Percentiles rank a stretch among this genome's conserved stretches.
These are phyloP conservation scores for Macrobrachium rosenbergii DNA, from an alignment of 1,140 invertebrate species.

Conservation along the genomic window DNA sequence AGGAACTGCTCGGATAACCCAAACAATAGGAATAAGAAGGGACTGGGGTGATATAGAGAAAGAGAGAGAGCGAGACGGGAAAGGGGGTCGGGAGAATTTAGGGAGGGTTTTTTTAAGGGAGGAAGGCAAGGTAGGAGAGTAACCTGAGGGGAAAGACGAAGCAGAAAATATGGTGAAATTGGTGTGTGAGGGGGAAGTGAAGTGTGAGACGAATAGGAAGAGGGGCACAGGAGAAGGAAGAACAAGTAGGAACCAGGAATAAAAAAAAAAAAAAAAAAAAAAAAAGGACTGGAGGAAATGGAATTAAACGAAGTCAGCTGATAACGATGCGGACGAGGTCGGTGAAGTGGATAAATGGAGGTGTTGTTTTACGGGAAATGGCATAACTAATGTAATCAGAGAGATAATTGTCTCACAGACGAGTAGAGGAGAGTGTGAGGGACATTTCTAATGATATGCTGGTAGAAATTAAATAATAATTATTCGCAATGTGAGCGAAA, in stretches of 20 bases:
- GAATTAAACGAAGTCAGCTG: neutral
- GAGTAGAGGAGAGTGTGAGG: no score
- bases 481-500: no score
- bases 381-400: neutral
- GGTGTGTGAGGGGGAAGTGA: neutral
- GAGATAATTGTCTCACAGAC: no score
- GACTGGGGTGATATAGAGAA: no score
- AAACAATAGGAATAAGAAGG: no score
- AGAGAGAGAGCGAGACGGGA: neutral
- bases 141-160: no score
- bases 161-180: no score
- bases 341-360: neutral
- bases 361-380: neutral
- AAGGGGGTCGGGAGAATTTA: neutral
- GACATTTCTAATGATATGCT: no score
- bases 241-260: neutral
- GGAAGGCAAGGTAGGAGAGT: neutral
- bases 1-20: no score
- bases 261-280: neutral
- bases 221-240: neutral
- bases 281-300: neutral
- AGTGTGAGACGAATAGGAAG: neutral
- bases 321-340: neutral
- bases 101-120: neutral
- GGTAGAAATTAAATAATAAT: no score